phyloP scores from a whole-genome alignment of 2,797 vertebrate genomes.

The Crenuchus spilurus region DNA sequence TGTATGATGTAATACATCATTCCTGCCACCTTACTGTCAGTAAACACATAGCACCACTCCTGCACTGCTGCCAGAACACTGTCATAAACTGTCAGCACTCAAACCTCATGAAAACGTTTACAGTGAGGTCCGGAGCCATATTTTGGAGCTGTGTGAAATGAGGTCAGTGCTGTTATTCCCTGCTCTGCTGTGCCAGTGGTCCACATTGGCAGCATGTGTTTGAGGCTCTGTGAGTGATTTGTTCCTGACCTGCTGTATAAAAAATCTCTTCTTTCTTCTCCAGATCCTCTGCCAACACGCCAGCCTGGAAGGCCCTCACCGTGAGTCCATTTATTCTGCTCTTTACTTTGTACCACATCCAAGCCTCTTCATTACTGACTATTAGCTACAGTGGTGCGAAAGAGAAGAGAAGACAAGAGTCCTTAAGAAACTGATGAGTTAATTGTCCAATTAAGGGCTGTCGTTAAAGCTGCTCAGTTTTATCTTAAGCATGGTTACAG shows the following conservation, averaged over 20 bases:
- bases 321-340: constrained; percentile 81
- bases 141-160: constrained; percentile 24
- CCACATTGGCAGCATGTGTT: constrained; percentile 58
- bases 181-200: constrained; percentile 33
- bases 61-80: not conserved
- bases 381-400: constrained; percentile 16
- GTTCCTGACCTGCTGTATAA: constrained; percentile 66
- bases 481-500: not conserved
- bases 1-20: constrained; percentile 10
- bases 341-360: constrained; percentile 40
- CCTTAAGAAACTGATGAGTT: constrained; percentile 28
- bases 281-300: constrained; percentile 92
- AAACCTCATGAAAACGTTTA: not conserved
- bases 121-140: constrained; percentile 2
- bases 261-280: constrained; percentile 68
- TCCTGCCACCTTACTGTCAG: constrained; percentile 14
- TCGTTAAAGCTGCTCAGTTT: constrained; percentile 7
- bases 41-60: constrained; percentile 17
- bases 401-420: constrained; percentile 1
- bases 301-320: constrained; percentile 85
- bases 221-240: constrained; percentile 67
- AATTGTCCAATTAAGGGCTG: constrained; percentile 27
- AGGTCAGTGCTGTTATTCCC: constrained; percentile 31
- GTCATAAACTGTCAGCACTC: constrained; percentile 5
- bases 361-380: constrained; percentile 29